Conservation (phyloP, 30 jellyfish, hydroid and myxozoan species). For the Nemopilema nomurai region DNA sequence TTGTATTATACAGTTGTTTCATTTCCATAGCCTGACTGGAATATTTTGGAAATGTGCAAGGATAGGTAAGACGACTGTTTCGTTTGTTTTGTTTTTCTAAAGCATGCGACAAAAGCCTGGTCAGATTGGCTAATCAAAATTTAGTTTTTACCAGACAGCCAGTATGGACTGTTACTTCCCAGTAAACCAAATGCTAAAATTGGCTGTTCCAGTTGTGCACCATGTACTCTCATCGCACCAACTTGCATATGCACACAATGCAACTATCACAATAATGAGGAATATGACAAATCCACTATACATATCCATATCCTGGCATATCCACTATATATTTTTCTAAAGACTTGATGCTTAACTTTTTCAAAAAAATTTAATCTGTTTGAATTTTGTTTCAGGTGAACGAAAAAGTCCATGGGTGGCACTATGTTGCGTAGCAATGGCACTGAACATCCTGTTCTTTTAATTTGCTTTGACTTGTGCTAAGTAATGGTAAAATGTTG, state of each 20-base stretch:
- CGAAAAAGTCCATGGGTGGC: slow-evolving; percentile 98
- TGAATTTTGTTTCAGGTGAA: slow-evolving; percentile 70
- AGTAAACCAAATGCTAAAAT: too few relatives aligned
- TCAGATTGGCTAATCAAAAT: too few relatives aligned
- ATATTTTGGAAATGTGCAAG: slow-evolving; percentile 88
- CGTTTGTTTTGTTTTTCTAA: too few relatives aligned
- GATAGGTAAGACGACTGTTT: slow-evolving; percentile 56
- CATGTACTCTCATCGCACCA: too few relatives aligned
- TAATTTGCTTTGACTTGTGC: not conserved
- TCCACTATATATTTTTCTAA: not conserved
- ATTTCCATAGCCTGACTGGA: slow-evolving; percentile 60
- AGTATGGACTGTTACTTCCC: too few relatives aligned
- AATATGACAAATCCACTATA: too few relatives aligned
- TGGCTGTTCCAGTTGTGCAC: too few relatives aligned
- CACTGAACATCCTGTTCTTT: slow-evolving; percentile 77
- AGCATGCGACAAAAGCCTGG: too few relatives aligned
- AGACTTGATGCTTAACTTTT: not conserved
- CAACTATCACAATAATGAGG: not conserved
- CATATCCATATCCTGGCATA: too few relatives aligned
- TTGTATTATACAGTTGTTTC: not conserved
- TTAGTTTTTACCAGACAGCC: too few relatives aligned
- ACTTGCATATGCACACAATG: too few relatives aligned
- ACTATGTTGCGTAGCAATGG: slow-evolving; percentile 92
- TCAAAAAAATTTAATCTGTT: not conserved
- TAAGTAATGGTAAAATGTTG: too few relatives aligned